Evolutionary conservation across 2,797 vertebrate genomes (phyloP).

Genomic region (Picus viridis): DNA sequence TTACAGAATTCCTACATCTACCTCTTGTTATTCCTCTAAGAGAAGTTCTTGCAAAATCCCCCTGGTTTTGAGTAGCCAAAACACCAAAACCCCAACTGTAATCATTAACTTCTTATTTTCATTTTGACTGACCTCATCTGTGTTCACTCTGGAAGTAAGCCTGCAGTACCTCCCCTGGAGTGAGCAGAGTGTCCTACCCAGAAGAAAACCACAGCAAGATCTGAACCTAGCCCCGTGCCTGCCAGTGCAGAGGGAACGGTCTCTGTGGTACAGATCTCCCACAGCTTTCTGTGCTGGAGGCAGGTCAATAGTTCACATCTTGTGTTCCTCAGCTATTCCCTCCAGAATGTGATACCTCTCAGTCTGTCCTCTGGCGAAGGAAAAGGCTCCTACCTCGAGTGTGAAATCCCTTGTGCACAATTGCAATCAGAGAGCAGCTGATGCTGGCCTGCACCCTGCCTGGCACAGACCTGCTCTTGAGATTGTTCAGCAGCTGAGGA

Average conservation of each 20-base stretch:
- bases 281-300: neutral
- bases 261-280: neutral
- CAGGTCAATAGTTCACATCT: neutral
- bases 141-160: neutral
- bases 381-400: neutral
- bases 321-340: neutral
- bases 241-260: neutral
- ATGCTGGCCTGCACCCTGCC: neutral
- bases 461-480: slow-evolving; percentile 45
- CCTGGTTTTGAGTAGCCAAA: neutral
- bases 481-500: slow-evolving; percentile 35
- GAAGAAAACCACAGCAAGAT: neutral
- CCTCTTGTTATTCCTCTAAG: slow-evolving; percentile 13
- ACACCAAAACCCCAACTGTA: neutral
- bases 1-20: slow-evolving; percentile 51
- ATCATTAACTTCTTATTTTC: neutral
- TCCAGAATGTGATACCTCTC: neutral
- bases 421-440: slow-evolving; percentile 19
- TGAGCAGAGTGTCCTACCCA: neutral
- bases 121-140: neutral
- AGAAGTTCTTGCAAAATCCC: neutral
- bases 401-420: slow-evolving; percentile 11
- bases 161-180: neutral
- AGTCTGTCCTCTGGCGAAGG: neutral
- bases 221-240: neutral